Conservation (phyloP, 92 coral and sea anemone genomes). For the Zoanthus gigantus region DNA sequence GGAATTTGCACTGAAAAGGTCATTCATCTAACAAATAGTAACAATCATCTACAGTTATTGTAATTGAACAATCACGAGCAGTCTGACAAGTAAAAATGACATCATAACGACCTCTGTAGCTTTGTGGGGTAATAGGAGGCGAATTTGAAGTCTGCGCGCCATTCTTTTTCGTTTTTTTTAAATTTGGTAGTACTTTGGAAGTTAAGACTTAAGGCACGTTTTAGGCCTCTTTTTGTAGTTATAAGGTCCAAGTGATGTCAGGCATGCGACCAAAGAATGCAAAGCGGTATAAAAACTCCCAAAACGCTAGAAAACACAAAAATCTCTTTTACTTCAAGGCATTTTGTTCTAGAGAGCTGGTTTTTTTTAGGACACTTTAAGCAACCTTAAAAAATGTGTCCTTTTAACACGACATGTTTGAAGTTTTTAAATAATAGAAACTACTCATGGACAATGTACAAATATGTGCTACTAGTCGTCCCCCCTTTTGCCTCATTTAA, state of each 20-base stretch:
- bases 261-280: constrained; percentile 13
- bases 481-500: too few species aligned
- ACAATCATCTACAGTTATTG: too few species aligned
- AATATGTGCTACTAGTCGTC: too few species aligned
- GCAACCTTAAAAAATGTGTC: too few species aligned
- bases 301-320: too few species aligned
- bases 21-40: not conserved
- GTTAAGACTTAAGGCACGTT: not conserved
- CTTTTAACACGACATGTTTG: too few species aligned
- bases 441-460: too few species aligned
- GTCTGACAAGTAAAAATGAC: not conserved
- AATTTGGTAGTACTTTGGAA: not conserved
- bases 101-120: constrained; percentile 4
- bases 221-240: constrained; percentile 9
- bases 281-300: not conserved
- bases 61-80: too few species aligned
- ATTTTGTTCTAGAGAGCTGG: too few species aligned
- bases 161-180: not conserved
- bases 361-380: too few species aligned
- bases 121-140: not conserved
- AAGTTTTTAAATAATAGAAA: too few species aligned
- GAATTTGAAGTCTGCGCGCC: not conserved
- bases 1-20: not conserved
- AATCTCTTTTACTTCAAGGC: too few species aligned
- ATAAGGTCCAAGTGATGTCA: constrained; percentile 2